phyloP scores from a whole-genome alignment of 2,113 vertebrate genomes.

The Chaetodon trifascialis region DNA sequence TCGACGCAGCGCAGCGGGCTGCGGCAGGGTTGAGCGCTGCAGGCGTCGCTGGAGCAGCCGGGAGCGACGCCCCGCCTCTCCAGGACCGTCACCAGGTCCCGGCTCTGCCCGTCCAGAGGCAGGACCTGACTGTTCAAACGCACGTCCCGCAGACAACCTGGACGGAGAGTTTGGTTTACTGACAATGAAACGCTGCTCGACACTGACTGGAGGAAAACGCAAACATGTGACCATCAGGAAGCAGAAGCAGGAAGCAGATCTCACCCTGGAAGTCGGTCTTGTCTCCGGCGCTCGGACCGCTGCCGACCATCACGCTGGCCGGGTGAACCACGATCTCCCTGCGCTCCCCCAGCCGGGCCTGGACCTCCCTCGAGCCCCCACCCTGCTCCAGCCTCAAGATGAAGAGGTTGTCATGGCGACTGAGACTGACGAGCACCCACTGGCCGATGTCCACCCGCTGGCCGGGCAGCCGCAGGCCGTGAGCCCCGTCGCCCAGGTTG shows the following conservation, averaged over 20 bases:
- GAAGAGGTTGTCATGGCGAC: slow-evolving; percentile 88
- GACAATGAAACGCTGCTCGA: too few species aligned
- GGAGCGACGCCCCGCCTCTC: slow-evolving; percentile 82
- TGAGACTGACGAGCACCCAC: slow-evolving; percentile 87
- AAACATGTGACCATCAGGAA: too few species aligned
- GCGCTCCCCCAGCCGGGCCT: slow-evolving; percentile 78
- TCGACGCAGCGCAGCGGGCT: slow-evolving; percentile 89
- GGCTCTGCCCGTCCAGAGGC: slow-evolving; percentile 86
- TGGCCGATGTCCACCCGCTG: slow-evolving; percentile 88
- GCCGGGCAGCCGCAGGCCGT: slow-evolving; percentile 79
- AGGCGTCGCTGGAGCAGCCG: slow-evolving; percentile 89
- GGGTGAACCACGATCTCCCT: slow-evolving; percentile 84
- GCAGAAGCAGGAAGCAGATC: slow-evolving; percentile 7
- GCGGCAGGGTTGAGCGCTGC: slow-evolving; percentile 86
- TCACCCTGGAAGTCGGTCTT: slow-evolving; percentile 87
- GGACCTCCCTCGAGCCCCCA: slow-evolving; percentile 87
- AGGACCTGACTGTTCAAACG: slow-evolving; percentile 86
- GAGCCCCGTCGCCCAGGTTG: slow-evolving; percentile 84
- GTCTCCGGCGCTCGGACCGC: slow-evolving; percentile 67
- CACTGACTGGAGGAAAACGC: too few species aligned
- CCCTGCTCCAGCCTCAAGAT: slow-evolving; percentile 87
- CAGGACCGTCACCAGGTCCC: slow-evolving; percentile 80
- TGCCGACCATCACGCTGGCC: slow-evolving; percentile 84
- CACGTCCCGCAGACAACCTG: slow-evolving; percentile 92
- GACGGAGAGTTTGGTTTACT: background rate